Evolutionary conservation across 1,140 invertebrate species (phyloP).

Genomic region (Limonius californicus): DNA sequence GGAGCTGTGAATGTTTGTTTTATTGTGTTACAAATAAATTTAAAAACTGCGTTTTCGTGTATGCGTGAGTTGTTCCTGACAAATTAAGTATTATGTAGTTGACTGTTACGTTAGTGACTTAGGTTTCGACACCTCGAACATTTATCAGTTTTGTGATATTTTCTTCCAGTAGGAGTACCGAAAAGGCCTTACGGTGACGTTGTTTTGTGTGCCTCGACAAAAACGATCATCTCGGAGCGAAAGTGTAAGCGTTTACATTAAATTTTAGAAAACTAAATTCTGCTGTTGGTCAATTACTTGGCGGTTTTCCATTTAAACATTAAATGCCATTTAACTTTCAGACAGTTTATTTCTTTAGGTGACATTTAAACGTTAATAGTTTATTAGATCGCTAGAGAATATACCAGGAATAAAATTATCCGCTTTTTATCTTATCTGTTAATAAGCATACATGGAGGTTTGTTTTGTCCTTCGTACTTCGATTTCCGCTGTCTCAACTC

Average conservation of each 20-base stretch:
- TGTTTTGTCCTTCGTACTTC: slow-evolving; percentile 5
- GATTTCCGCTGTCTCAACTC: not conserved
- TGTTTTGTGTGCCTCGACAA: slow-evolving; percentile 49
- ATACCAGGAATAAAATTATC: no score
- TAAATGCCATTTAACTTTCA: no score
- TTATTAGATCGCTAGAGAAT: no score
- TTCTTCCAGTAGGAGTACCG: not conserved
- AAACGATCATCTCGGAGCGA: slow-evolving; percentile 48
- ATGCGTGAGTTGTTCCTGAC: not conserved
- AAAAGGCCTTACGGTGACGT: slow-evolving; percentile 45
- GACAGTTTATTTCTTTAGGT: no score
- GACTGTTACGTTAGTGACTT: not conserved
- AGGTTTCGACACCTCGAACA: not conserved
- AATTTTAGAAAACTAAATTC: no score
- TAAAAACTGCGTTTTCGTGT: not conserved
- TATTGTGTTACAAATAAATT: not conserved
- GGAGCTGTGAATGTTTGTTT: not conserved
- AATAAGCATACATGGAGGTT: slow-evolving; percentile 1
- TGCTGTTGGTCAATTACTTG: no score
- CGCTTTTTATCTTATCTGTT: not conserved
- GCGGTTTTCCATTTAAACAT: no score
- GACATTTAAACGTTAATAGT: no score
- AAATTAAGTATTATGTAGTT: not conserved
- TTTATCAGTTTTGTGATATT: slow-evolving; percentile 1
- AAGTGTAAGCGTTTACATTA: slow-evolving; percentile 43